These are phyloP conservation scores for Lepidurus arcticus DNA, from an alignment of 1,140 invertebrate genomes.

Conservation along the genomic window DNA sequence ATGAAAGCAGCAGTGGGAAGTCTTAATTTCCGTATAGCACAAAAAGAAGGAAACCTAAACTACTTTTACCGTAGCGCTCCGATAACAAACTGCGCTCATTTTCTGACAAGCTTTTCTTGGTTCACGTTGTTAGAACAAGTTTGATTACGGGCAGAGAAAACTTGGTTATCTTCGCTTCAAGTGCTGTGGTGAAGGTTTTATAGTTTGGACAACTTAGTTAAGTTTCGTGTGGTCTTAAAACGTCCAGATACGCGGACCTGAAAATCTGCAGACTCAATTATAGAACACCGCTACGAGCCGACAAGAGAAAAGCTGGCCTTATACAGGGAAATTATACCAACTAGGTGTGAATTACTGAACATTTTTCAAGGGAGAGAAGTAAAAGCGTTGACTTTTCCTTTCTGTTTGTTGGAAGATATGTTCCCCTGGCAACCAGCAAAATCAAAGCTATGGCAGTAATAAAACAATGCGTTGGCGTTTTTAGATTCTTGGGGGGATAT, in stretches of 20 bases:
- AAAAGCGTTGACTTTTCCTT: background rate
- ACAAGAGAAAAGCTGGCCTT: background rate
- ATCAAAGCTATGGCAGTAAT: background rate
- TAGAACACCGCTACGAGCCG: background rate
- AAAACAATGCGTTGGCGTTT: no score
- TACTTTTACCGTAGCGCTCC: background rate
- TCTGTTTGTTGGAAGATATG: background rate
- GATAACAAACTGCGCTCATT: background rate
- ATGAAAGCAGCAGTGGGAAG: background rate
- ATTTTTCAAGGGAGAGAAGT: background rate
- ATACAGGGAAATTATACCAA: background rate
- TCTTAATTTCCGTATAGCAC: background rate
- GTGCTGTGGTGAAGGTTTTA: background rate
- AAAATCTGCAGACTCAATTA: background rate
- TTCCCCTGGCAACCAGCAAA: background rate
- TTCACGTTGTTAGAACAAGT: background rate
- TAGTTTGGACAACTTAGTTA: background rate
- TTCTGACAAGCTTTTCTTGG: background rate
- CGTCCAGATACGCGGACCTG: background rate
- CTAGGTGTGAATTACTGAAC: background rate
- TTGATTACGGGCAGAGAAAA: background rate
- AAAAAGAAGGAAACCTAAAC: background rate
- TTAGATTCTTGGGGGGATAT: no score
- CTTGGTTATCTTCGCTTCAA: background rate
- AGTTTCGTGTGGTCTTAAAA: background rate